Base-by-base conservation (phyloP, 2,888 invertebrate genomes). In the Idaea biselata region DNA sequence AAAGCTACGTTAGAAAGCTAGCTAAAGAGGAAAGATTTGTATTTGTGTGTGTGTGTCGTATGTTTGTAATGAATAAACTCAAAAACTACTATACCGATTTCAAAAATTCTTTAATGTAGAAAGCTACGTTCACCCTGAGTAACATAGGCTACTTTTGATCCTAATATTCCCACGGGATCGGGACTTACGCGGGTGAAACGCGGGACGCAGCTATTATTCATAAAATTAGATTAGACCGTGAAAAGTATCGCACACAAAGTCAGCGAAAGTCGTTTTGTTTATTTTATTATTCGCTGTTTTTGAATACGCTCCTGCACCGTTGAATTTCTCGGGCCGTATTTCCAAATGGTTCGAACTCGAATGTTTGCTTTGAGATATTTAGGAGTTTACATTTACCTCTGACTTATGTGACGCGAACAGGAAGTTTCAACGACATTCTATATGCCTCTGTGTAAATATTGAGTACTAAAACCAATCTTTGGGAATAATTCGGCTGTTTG, bases 361-460 rank as follows among this genome's bases (percentile, higher is more conserved):
- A 84, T 87, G 84, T 86, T 85, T 85, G 81, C 84, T 83, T 80
- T 79, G 78, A 82, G 80, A 85, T 84, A 80, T 83, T 84, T 81
- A 80, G 78, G 74, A 72, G 74, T 68, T 78, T 74, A 68, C 74
- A 68, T 76, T 74, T 76, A 67, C 71, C 71, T 69, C 70, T 79
- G 73, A 78, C 75, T 78, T 80, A 77, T 80, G 77, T 74, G 66
- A 67, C 64, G 60, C 32, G 44, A 25, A 54, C 56, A 66, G 62
- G 71, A 70, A 70, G 68, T 68, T 66, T 60, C 62, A 18, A 32
- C 60, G 63, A 63, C 66, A 61, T 58, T 60, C 62, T 63, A 61
- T 58, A 25, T 54, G 61, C 59, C 31, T 58, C 60, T 57, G 56
- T 63, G 63, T 65, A 68, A 69, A 68, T 63, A 68, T 61, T 31